phyloP scores from a whole-genome alignment of 2,888 invertebrate genomes.

The Cosmia trapezina region DNA sequence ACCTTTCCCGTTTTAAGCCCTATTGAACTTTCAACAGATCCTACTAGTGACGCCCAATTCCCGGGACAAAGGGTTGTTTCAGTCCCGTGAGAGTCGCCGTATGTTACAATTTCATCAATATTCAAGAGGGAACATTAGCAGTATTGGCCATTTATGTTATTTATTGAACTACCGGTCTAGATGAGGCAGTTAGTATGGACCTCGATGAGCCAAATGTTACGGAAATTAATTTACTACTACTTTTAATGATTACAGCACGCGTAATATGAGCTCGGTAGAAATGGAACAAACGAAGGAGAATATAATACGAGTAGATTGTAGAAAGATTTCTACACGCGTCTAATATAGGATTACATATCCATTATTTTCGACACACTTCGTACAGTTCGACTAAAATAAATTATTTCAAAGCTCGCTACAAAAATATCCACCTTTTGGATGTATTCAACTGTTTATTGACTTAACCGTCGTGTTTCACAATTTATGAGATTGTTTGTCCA shows the following conservation, averaged over 20 bases:
- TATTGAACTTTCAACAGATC: slow-evolving; percentile 55
- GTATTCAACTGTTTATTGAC: no score
- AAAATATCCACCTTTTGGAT: neutral
- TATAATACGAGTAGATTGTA: neutral
- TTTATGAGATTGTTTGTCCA: neutral
- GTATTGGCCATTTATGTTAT: slow-evolving; percentile 28
- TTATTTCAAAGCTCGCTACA: neutral
- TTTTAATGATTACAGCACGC: neutral
- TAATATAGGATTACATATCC: neutral
- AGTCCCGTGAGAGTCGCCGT: slow-evolving; percentile 20
- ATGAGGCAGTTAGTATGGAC: slow-evolving; percentile 24
- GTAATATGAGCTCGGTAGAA: neutral
- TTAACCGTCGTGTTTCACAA: neutral
- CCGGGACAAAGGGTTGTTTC: slow-evolving; percentile 19
- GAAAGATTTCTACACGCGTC: neutral
- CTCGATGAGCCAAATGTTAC: neutral
- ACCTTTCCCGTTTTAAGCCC: slow-evolving; percentile 13
- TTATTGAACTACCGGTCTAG: slow-evolving; percentile 30
- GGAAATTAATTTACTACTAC: slow-evolving; percentile 1
- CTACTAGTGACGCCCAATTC: slow-evolving; percentile 17
- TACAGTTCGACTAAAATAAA: neutral
- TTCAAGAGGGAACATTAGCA: slow-evolving; percentile 34
- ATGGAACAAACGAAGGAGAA: no score
- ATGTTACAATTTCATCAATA: slow-evolving; percentile 42
- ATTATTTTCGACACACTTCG: neutral